Evolutionary conservation across 2,888 invertebrate species (phyloP).

Genomic region (Philhelius pedissequus): DNA sequence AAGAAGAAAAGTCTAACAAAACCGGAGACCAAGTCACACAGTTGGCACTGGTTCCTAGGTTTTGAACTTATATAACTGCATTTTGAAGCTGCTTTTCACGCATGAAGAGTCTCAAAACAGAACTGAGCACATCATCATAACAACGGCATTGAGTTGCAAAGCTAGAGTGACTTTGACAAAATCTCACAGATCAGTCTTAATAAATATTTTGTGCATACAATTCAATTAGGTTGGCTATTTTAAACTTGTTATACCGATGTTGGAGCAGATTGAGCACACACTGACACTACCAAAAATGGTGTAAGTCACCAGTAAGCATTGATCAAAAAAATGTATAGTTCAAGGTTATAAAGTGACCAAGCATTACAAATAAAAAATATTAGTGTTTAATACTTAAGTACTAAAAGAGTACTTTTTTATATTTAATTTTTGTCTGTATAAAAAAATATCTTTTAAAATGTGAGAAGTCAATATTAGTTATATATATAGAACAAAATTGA

Average conservation of each 20-base stretch:
- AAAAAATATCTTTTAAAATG: too few relatives aligned
- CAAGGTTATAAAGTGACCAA: too few relatives aligned
- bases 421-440: too few relatives aligned
- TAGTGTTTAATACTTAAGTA: too few relatives aligned
- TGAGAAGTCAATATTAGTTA: too few relatives aligned
- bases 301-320: too few relatives aligned
- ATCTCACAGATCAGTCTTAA: neutral
- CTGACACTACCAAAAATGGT: too few relatives aligned
- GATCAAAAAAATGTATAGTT: conserved; percentile 20
- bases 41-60: conserved; percentile 44
- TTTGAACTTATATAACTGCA: conserved; percentile 56
- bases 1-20: conserved; percentile 30
- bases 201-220: neutral
- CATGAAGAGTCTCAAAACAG: conserved; percentile 27
- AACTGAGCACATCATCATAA: neutral
- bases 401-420: too few relatives aligned
- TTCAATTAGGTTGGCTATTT: neutral
- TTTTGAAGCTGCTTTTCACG: conserved; percentile 35
- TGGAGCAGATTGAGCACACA: neutral
- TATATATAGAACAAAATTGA: too few relatives aligned
- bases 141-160: neutral
- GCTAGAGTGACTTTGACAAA: conserved; percentile 42
- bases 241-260: neutral
- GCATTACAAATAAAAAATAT: too few relatives aligned
- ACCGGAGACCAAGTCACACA: conserved; percentile 24